These are phyloP conservation scores for Cyprinodon variegatus DNA, from an alignment of 2,113 vertebrate genomes.

Conservation along the genomic window DNA sequence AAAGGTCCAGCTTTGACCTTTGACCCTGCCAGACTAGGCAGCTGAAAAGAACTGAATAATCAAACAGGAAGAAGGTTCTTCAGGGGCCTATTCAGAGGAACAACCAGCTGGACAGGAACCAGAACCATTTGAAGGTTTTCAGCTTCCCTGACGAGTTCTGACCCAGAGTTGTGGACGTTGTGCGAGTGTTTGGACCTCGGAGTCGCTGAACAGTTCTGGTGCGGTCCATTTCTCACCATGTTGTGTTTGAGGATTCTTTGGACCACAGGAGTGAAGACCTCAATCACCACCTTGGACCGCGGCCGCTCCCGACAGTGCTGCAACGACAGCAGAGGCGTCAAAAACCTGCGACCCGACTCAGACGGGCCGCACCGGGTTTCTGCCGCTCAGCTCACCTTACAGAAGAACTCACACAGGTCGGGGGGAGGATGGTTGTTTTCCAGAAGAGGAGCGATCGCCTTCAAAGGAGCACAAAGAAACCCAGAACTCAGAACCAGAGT, in stretches of 20 bases:
- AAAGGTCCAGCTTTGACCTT: not conserved
- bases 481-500: slow-evolving; percentile 11
- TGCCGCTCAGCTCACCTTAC: slow-evolving; percentile 85
- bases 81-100: too few relatives aligned
- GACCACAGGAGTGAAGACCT: slow-evolving; percentile 98
- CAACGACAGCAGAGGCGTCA: slow-evolving; percentile 16
- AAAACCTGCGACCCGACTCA: too few relatives aligned
- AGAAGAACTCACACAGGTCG: slow-evolving; percentile 99
- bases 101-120: too few relatives aligned
- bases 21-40: not conserved
- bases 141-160: too few relatives aligned
- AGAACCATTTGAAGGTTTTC: too few relatives aligned
- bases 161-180: too few relatives aligned
- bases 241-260: slow-evolving; percentile 99
- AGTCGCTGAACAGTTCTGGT: too few relatives aligned
- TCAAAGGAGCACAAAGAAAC: slow-evolving; percentile 14
- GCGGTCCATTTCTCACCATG: slow-evolving; percentile 83
- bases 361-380: too few relatives aligned
- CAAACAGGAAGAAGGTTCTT: too few relatives aligned
- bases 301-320: slow-evolving; percentile 99
- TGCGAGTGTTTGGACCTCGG: too few relatives aligned
- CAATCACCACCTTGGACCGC: slow-evolving; percentile 98
- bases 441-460: slow-evolving; percentile 98
- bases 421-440: slow-evolving; percentile 99
- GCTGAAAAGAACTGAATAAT: too few relatives aligned